Percentiles rank a stretch among this genome's conserved stretches.
Conservation (phyloP, 2,113 vertebrate genomes). For the Nycticorax nycticorax region DNA sequence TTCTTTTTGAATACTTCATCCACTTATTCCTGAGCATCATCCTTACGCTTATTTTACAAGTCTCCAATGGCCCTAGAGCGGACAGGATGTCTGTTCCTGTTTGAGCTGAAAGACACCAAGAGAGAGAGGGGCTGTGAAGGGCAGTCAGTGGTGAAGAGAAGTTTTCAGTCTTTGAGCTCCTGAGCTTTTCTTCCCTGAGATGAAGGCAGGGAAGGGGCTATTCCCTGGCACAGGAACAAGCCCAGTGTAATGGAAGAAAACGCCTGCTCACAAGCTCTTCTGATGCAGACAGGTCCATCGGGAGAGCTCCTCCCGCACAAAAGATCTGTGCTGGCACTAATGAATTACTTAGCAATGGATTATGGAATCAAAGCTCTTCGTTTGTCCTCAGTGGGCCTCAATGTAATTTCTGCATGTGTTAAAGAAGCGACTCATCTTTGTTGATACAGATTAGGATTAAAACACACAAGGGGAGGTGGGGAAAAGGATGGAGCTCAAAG, state of each 20-base stretch:
- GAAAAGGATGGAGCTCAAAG: neutral
- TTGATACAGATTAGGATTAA: constrained; percentile 47
- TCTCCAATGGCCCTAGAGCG: neutral
- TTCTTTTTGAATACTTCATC: neutral
- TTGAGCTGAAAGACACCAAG: neutral
- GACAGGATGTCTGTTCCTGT: neutral
- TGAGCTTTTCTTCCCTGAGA: neutral
- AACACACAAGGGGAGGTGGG: neutral
- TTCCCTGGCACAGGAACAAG: neutral
- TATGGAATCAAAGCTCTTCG: neutral
- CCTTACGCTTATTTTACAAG: neutral
- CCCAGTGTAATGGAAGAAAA: neutral
- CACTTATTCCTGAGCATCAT: neutral
- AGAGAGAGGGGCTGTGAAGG: neutral
- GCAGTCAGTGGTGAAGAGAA: neutral
- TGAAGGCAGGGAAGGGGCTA: neutral
- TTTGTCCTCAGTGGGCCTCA: neutral
- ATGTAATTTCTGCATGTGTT: neutral
- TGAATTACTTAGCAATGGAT: constrained; percentile 15
- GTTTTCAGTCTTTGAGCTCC: neutral
- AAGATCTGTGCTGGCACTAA: neutral
- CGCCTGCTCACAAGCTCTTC: neutral
- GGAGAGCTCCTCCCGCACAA: neutral
- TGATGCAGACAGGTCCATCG: neutral
- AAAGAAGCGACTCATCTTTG: constrained; percentile 9